These are phyloP conservation scores for Lanius collurio DNA, from an alignment of 2,113 vertebrate species.

Conservation along the genomic window DNA sequence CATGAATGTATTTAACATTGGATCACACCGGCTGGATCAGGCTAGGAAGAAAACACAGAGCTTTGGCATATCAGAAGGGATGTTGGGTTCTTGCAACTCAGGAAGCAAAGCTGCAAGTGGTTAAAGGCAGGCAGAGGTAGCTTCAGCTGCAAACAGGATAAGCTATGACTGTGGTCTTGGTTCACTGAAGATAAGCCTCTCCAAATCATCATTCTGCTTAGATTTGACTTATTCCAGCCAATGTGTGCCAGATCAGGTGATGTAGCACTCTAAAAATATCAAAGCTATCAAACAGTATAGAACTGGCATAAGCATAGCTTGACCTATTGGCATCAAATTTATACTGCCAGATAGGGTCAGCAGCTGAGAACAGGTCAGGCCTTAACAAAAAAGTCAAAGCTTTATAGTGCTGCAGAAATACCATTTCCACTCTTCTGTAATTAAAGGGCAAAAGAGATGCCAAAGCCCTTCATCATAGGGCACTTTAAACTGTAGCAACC, in stretches of 20 bases:
- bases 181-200: not conserved
- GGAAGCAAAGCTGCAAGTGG: not conserved
- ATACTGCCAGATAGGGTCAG: not conserved
- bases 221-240: not conserved
- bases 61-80: not conserved
- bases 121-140: not conserved
- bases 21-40: not conserved
- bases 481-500: not conserved
- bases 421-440: not conserved
- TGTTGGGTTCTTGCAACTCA: not conserved
- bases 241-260: not conserved
- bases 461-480: not conserved
- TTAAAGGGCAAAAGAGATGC: not conserved
- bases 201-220: not conserved
- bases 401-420: not conserved
- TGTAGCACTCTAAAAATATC: not conserved
- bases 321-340: not conserved
- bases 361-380: not conserved
- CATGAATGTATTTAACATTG: not conserved
- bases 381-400: not conserved
- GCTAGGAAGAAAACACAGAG: not conserved
- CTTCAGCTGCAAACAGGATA: not conserved
- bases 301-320: not conserved
- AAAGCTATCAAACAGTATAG: not conserved
- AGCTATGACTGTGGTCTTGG: not conserved